A percentile compares a stretch with the other conserved stretches of the same genome.
phyloP scores from a whole-genome alignment of 2,113 vertebrate species.

The Salvelinus namaycush region DNA sequence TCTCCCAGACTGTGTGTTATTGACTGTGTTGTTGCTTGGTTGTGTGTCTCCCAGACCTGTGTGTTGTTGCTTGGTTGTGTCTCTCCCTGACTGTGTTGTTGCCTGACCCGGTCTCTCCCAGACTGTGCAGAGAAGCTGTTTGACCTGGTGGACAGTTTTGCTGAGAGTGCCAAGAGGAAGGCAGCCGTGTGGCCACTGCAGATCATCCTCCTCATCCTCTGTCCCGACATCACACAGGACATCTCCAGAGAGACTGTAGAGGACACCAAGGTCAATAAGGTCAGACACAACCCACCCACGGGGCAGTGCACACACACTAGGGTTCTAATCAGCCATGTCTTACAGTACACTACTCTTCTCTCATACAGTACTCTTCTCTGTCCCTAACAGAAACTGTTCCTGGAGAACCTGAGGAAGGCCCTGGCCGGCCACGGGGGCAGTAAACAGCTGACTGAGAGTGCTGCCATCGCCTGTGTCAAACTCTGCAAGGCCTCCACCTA shows the following conservation, averaged over 20 bases:
- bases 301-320: no score
- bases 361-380: not conserved
- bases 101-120: slow-evolving; percentile 43
- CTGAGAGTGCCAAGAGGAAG: slow-evolving; percentile 96
- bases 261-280: slow-evolving; percentile 96
- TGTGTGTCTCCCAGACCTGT: no score
- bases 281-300: slow-evolving; percentile 40
- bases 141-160: slow-evolving; percentile 96
- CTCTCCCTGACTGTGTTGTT: not conserved
- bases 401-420: slow-evolving; percentile 94
- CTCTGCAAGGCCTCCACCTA: slow-evolving; percentile 98
- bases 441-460: slow-evolving; percentile 95
- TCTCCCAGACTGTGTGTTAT: no score
- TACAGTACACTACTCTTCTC: not conserved
- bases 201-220: slow-evolving; percentile 96
- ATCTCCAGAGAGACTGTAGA: slow-evolving; percentile 93
- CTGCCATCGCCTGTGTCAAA: slow-evolving; percentile 95
- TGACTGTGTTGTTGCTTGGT: no score
- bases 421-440: slow-evolving; percentile 88
- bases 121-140: slow-evolving; percentile 97
- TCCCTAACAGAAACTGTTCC: slow-evolving; percentile 85
- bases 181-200: slow-evolving; percentile 97
- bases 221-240: slow-evolving; percentile 93
- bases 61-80: no score
- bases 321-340: not conserved